phyloP scores from a whole-genome alignment of 2,888 invertebrate genomes.

The Bombyx huttoni region DNA sequence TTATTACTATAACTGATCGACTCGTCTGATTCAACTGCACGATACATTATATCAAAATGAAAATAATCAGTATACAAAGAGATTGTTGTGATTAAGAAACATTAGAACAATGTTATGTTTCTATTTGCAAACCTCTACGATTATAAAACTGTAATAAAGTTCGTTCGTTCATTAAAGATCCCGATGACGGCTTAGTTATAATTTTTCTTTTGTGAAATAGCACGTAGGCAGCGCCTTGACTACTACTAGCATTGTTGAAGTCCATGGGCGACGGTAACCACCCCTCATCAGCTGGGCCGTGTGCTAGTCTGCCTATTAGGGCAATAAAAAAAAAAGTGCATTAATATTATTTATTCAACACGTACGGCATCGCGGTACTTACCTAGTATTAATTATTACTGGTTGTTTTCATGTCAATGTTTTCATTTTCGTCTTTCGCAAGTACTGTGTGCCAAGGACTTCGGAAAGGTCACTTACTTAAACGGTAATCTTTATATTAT shows the following conservation, averaged over 20 bases:
- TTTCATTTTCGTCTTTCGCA: slow-evolving; percentile 49
- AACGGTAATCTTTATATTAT: slow-evolving; percentile 68
- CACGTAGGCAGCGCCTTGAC: too few relatives aligned
- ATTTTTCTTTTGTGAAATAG: too few relatives aligned
- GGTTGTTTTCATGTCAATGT: slow-evolving; percentile 27
- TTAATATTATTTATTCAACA: too few relatives aligned
- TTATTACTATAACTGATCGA: background rate
- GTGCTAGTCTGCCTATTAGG: too few relatives aligned
- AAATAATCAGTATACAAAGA: slow-evolving; percentile 22
- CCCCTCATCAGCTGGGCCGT: too few relatives aligned
- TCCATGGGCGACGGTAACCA: too few relatives aligned
- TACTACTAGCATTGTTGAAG: too few relatives aligned
- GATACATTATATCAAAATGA: slow-evolving; percentile 29
- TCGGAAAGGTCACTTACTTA: slow-evolving; percentile 59
- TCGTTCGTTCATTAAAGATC: too few relatives aligned
- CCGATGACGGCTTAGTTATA: too few relatives aligned
- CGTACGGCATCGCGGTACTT: too few relatives aligned
- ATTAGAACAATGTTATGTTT: slow-evolving; percentile 14
- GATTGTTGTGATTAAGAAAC: slow-evolving; percentile 20
- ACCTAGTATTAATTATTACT: slow-evolving; percentile 3
- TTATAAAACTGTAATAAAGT: slow-evolving; percentile 1
- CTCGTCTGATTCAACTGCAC: slow-evolving; percentile 26
- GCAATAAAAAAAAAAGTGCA: too few relatives aligned
- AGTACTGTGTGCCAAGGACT: slow-evolving; percentile 57
- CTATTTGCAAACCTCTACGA: slow-evolving; percentile 11